Base-by-base conservation (phyloP, 2,888 invertebrate genomes). In the Lathronympha strigana region DNA sequence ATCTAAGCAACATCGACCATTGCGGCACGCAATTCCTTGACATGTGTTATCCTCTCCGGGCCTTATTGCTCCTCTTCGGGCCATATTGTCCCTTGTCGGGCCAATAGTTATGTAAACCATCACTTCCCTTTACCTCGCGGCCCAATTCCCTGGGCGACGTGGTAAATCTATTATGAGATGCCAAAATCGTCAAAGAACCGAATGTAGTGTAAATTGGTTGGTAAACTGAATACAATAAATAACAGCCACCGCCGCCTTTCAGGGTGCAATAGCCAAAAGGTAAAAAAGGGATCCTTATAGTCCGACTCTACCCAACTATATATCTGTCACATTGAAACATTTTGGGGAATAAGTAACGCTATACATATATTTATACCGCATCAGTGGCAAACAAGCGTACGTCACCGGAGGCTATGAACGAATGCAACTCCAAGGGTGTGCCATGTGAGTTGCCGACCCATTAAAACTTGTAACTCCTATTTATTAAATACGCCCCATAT, bases 51-150 rank as follows among this genome's bases (percentile, higher is more conserved):
- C 47, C 23, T 23, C 5, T 21, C 23, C n/a, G 23, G 2, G 6
- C 13, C 11, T 5, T n/a, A n/a, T 47, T 47, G 13, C 2, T n/a
- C 23, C 4, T 13, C 4, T 45, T 45, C 21, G 11, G 4, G 13
- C 21, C 45, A 21, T n/a, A n/a, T 47, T 47, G 13, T 2, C 23
- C 23, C 4, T 13, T 13, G 19, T 45, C 21, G 11, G 4, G 13
- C 21, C 45, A 47, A 47, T 47, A 23, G 23, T 47, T 47, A 47
- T 25, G 23, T 47, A 47, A 47, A 47, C 47, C 47, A 21, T 21
- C 19, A 1, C 21, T 47, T n/a, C 47, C 17, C 9, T 45, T 23
- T 23, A 47, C 23, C 23, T 21, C 4, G 11, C 23, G 8, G 21
- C 6, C 47, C 47, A 23, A 23, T 21, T 47, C 47, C 47, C 23